Conservation (phyloP, 2,888 invertebrate genomes). For the Coecobrya sp. region DNA sequence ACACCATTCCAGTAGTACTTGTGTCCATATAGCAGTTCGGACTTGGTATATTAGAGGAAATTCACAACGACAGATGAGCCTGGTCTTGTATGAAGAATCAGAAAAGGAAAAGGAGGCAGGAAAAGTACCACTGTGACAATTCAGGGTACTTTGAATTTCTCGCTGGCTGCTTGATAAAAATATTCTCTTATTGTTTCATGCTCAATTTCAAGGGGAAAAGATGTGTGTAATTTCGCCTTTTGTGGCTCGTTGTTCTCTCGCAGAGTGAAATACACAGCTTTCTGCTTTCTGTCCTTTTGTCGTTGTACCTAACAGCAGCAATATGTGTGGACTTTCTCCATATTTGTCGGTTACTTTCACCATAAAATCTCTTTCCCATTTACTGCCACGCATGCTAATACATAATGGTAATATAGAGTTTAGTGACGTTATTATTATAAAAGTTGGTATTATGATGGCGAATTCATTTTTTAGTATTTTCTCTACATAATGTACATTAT, state of each 20-base stretch:
- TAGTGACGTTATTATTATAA: neutral
- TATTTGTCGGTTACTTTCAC: neutral
- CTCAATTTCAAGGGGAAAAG: slow-evolving; percentile 81
- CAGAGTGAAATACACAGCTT: neutral
- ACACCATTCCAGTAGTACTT: neutral
- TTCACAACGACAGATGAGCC: slow-evolving; percentile 24
- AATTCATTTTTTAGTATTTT: slow-evolving; percentile 1
- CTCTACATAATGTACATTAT: slow-evolving; percentile 12
- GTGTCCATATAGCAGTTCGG: neutral
- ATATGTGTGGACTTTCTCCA: neutral
- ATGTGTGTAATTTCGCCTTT: slow-evolving; percentile 57
- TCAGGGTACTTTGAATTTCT: slow-evolving; percentile 15
- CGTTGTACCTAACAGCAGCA: neutral
- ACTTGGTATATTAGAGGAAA: neutral
- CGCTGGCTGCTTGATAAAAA: slow-evolving; percentile 29
- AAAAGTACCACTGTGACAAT: slow-evolving; percentile 41
- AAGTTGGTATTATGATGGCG: neutral
- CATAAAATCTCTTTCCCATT: neutral
- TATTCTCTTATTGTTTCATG: slow-evolving; percentile 84
- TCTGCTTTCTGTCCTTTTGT: neutral
- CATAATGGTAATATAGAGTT: neutral
- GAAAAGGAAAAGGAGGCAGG: neutral
- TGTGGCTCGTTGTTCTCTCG: neutral
- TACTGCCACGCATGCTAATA: neutral
- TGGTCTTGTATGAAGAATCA: slow-evolving; percentile 37